A percentile compares a stretch with the other conserved stretches of the same genome.
Conservation (phyloP, 2,888 invertebrate genomes). For the Stenurella melanura region DNA sequence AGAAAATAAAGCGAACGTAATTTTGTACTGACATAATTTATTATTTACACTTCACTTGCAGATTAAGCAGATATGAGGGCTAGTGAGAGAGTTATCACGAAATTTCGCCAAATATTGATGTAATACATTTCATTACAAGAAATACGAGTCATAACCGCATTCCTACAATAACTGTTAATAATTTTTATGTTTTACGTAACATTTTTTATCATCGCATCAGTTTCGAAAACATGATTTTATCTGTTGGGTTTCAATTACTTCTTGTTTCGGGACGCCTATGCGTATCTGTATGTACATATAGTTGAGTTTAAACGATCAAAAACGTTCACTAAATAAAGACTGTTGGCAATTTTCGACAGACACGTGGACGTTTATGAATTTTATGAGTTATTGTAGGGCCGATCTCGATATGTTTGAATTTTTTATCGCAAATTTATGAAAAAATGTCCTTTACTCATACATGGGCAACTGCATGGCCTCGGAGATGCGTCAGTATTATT, state of each 20-base stretch:
- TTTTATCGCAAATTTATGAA: too few species aligned
- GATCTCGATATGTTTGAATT: too few species aligned
- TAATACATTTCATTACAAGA: neutral
- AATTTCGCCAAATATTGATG: neutral
- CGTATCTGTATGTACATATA: too few species aligned
- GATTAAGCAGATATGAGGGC: neutral
- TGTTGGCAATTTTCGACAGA: too few species aligned
- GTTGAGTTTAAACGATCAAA: too few species aligned
- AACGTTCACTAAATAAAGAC: too few species aligned
- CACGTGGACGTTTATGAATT: too few species aligned
- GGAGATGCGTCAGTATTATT: too few species aligned
- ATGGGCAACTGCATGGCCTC: too few species aligned
- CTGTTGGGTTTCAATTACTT: neutral
- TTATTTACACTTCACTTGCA: neutral
- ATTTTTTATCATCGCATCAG: neutral
- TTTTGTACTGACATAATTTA: neutral
- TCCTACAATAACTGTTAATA: neutral
- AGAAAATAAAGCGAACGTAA: neutral
- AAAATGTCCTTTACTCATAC: too few species aligned
- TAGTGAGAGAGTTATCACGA: neutral
- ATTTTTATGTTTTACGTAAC: neutral
- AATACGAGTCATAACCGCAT: neutral
- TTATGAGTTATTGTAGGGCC: too few species aligned
- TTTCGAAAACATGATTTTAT: neutral
- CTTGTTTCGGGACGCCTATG: slow-evolving; percentile 32